A percentile compares a stretch with the other conserved stretches of the same genome.
These are phyloP conservation scores for Corella eumyota DNA, from an alignment of 23 tunicate genomes.

Conservation along the genomic window DNA sequence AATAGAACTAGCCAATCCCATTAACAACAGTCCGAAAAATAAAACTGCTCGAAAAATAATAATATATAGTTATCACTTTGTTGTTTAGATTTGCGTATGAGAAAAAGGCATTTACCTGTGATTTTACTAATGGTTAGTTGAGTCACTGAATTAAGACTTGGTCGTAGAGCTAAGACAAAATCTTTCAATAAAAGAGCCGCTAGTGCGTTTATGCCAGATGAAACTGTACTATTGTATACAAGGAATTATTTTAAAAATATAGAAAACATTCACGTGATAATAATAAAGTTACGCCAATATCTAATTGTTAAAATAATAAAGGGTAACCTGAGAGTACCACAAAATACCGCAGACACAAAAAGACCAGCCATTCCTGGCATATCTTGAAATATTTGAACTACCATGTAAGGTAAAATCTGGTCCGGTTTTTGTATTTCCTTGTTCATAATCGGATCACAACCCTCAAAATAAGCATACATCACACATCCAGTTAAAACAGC, in stretches of 20 bases:
- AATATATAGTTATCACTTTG: not conserved
- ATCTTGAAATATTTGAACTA: conserved; percentile 29
- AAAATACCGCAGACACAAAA: conserved; percentile 30
- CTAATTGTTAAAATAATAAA: too few relatives aligned
- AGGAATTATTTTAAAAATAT: not conserved
- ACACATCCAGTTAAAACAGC: conserved; percentile 27
- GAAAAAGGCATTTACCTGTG: conserved; percentile 30
- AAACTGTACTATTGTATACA: conserved; percentile 30
- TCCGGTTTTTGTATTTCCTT: conserved; percentile 39
- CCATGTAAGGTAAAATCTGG: conserved; percentile 47
- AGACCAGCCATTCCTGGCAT: conserved; percentile 31
- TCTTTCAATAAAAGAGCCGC: conserved; percentile 44
- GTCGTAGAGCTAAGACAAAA: conserved; percentile 21
- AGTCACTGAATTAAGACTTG: conserved; percentile 10
- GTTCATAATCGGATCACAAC: conserved; percentile 35
- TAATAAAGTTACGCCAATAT: too few relatives aligned
- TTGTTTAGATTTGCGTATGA: too few relatives aligned
- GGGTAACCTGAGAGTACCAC: conserved; percentile 33
- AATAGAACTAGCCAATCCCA: conserved; percentile 12
- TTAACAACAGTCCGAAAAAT: conserved; percentile 20
- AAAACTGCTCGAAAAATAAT: conserved; percentile 20
- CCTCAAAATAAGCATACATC: conserved; percentile 52
- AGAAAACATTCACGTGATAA: not conserved
- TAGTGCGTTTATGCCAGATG: conserved; percentile 63
- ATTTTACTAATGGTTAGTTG: conserved; percentile 33